Percentiles rank a stretch among this genome's conserved stretches.
Evolutionary conservation across 2,113 vertebrate genomes (phyloP).

Genomic region (Oncorhynchus nerka): DNA sequence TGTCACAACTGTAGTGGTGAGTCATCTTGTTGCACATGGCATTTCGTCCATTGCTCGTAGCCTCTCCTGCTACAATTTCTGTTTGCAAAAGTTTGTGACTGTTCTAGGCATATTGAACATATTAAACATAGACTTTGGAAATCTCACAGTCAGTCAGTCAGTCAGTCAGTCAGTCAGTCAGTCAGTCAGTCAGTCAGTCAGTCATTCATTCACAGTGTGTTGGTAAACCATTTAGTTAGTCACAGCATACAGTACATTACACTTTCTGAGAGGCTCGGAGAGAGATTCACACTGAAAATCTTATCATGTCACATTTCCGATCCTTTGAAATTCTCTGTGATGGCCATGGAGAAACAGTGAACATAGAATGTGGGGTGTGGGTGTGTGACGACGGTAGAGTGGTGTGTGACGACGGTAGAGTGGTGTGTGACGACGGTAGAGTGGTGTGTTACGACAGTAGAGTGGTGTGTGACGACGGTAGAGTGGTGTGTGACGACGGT

Average conservation of each 20-base stretch:
- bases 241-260: constrained; percentile 65
- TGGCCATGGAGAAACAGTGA: constrained; percentile 38
- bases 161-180: too few species aligned
- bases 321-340: constrained; percentile 53
- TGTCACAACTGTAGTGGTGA: constrained; percentile 60
- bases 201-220: constrained; percentile 55
- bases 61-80: background rate
- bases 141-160: constrained; percentile 30
- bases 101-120: too few species aligned
- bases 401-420: constrained; percentile 12
- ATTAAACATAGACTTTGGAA: background rate
- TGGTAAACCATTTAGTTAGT: constrained; percentile 67
- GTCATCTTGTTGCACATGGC: constrained; percentile 62
- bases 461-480: background rate
- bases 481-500: constrained; percentile 10
- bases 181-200: constrained; percentile 31
- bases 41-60: constrained; percentile 21
- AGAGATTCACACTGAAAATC: constrained; percentile 62
- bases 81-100: too few species aligned
- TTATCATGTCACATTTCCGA: constrained; percentile 65
- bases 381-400: constrained; percentile 4
- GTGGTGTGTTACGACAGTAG: background rate
- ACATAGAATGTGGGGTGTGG: background rate
- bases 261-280: constrained; percentile 46
- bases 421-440: background rate